Base-by-base conservation (phyloP, 2,113 vertebrate species). In the Bambusicola thoracicus region DNA sequence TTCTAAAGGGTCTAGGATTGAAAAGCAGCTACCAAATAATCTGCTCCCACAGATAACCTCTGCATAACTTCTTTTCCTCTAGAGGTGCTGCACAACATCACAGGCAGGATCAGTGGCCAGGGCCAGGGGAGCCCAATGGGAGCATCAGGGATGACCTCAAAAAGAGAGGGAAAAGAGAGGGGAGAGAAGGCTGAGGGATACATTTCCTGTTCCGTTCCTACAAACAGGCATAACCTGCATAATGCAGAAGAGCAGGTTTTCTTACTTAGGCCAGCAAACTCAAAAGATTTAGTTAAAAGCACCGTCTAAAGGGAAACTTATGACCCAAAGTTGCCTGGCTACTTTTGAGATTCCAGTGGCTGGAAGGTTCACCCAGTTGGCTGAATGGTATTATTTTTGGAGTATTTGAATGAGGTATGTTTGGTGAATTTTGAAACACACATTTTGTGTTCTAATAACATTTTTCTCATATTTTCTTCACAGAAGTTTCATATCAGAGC, bases 1-100 rank as follows among this genome's bases (percentile, higher is more conserved):
- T 81, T 95, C 38, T 92, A 72, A 83, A 88, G 15, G 25, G 20
- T 29, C 41, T 59, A 18, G 2, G 15, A 30, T 0, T 70, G 46
- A 85, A 85, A 73, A 84, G 38, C 79, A 83, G 21, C 46, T 34
- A 75, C 88, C 41, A 65, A 46, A 74, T 83, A 78, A 63, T 68
- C 68, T 90, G 61, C 41, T 74, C 43, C 17, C 56, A 55, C 49
- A 78, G 90, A 81, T 67, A 91, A 74, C 41, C 29, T 89, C 36
- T 67, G 38, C 74, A 83, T 77, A 93, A 94, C 46, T 44, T 74
- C 32, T 22, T 4, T 7, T 6, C 13, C 46, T 91, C 51, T 38
- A 49, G 87, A 95, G 44, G 38, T 87, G 67, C 75, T 94, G 87
- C 19, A 49, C 44, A 85, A 87, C 79, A 76, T 78, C 88, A 70